Evolutionary conservation across 35 echinoderm and acorn worm species (phyloP).

Genomic region (Strongylocentrotus purpuratus): DNA sequence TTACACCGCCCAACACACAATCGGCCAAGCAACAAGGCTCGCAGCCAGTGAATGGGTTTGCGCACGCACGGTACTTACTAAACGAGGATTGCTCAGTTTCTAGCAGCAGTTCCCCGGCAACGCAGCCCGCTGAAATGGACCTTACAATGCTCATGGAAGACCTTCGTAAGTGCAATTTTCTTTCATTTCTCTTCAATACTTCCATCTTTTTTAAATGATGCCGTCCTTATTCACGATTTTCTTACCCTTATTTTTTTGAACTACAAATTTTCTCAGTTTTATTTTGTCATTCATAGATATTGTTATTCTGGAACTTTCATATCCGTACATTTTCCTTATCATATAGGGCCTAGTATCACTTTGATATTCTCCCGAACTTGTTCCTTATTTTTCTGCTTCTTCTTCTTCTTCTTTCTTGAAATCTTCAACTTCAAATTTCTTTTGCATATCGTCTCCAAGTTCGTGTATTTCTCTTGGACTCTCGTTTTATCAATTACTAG

Average conservation of each 20-base stretch:
- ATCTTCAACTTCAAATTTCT: not conserved
- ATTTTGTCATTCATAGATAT: no score
- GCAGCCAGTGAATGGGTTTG: not conserved
- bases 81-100: not conserved
- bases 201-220: no score
- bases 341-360: no score
- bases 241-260: no score
- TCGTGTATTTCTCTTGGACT: not conserved
- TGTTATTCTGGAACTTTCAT: no score
- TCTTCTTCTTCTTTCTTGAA: not conserved
- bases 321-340: no score
- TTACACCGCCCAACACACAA: constrained; percentile 48
- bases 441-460: not conserved
- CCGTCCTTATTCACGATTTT: no score
- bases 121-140: not conserved
- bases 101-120: not conserved
- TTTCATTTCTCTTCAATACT: not conserved
- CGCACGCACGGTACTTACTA: not conserved
- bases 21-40: not conserved
- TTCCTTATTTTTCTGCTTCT: no score
- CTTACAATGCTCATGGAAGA: not conserved
- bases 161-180: not conserved
- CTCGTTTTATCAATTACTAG: not conserved
- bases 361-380: no score
- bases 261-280: no score